Evolutionary conservation across 2,888 invertebrate species (phyloP), one percentile per base, ranked within the genome.

Genomic region (Catonia carolina): DNA sequence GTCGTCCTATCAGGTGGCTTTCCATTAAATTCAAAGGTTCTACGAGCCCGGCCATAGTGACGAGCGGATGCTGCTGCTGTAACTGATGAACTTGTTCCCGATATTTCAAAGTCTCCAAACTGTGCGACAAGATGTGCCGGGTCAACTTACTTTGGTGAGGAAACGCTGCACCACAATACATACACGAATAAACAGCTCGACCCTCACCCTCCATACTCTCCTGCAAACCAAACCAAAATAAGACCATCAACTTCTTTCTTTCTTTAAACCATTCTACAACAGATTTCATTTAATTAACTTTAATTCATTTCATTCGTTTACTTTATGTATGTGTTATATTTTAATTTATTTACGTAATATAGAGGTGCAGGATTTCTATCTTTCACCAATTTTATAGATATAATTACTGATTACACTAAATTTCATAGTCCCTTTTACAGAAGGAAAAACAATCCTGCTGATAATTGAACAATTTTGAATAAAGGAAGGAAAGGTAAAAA

Each of bases 141-240:
- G 90, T 89, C 75, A 90, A 79, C 81, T 90, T 90, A 82, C 86
- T 89, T 81, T 89, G 90, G 75, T 89, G 89, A 68, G 89, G 86
- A 76, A 90, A 91, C 73, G 85, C 80, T 70, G 85, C 85, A 74
- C 89, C 88, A 82, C 91, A 91, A 81, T 90, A 90, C 80, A 89
- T 85, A 81, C 91, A 90, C 72, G 84, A 83, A 78, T 83, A 88
- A 56, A 64, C 53, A 58, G 64, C 61, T 56, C 65, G 64, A 53
- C 67, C 66, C 71, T 71, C 69, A 74, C 76, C 75, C 78, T 80
- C 78, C 80, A 82, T 82, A 81, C 85, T 82, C 83, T 89, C 89
- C 90, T 90, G 90, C 87, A 87, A 52, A 58, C 58, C 62, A 64
- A 62, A 62, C 78, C 27, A 27, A 27, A 27, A 27, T 27, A 74